Conservation (phyloP, 2,113 vertebrate genomes). For the Lepisosteus osseus region DNA sequence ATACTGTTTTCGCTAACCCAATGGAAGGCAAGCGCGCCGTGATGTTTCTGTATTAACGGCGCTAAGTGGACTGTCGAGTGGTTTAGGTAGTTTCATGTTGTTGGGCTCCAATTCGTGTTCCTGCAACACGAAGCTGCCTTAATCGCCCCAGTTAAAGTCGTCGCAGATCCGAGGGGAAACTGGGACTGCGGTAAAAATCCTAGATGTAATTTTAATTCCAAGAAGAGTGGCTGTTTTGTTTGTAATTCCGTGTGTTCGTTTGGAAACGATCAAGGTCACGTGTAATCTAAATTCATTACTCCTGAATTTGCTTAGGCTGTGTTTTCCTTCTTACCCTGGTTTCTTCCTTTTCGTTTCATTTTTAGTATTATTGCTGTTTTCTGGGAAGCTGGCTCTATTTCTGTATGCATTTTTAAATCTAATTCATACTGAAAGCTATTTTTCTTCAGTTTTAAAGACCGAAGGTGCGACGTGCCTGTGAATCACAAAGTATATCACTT, state of each 20-base stretch:
- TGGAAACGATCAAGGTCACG: slow-evolving; percentile 5
- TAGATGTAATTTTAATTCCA: slow-evolving; percentile 21
- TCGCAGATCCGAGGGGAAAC: slow-evolving; percentile 59
- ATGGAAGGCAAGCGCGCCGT: too few species aligned
- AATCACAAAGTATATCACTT: too few species aligned
- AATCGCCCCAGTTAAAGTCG: slow-evolving; percentile 92
- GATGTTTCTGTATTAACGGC: too few species aligned
- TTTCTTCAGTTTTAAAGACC: too few species aligned
- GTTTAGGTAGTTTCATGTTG: slow-evolving; percentile 99
- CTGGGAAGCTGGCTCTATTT: too few species aligned
- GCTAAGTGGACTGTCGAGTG: slow-evolving; percentile 76
- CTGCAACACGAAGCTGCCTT: slow-evolving; percentile 97
- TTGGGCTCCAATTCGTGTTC: slow-evolving; percentile 90
- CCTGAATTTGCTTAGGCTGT: slow-evolving; percentile 3
- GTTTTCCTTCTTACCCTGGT: slow-evolving; percentile 29
- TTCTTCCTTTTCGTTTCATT: background rate
- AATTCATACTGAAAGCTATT: too few species aligned
- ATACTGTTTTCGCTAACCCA: too few species aligned
- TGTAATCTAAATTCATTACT: background rate
- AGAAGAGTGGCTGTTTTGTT: slow-evolving; percentile 11
- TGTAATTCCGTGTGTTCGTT: background rate
- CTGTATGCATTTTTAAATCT: too few species aligned
- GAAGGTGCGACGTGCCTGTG: too few species aligned
- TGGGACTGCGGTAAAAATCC: slow-evolving; percentile 16
- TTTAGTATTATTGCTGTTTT: background rate